Evolutionary conservation across 2,888 invertebrate species (phyloP).

Genomic region (Rotaria macrura): DNA sequence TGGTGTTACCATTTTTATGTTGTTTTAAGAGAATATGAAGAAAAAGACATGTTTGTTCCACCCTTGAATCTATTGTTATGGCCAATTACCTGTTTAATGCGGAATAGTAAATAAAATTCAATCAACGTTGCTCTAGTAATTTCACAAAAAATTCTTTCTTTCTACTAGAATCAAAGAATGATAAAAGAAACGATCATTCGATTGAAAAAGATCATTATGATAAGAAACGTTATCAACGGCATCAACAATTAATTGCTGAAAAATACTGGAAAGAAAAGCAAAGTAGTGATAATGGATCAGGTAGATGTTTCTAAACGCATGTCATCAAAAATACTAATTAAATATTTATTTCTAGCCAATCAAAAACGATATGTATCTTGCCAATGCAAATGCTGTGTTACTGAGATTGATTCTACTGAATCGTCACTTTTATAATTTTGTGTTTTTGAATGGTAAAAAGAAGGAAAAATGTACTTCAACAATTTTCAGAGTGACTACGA

Average conservation of each 20-base stretch:
- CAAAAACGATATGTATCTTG: not conserved
- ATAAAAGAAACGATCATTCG: not conserved
- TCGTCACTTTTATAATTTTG: not conserved
- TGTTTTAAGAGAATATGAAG: not conserved
- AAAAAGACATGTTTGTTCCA: not conserved
- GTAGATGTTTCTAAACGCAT: too few species aligned
- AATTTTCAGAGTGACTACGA: too few species aligned
- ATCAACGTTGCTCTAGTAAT: too few species aligned
- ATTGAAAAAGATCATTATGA: not conserved
- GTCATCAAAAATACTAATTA: too few species aligned
- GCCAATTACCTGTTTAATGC: not conserved
- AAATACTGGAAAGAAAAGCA: not conserved
- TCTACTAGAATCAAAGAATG: not conserved
- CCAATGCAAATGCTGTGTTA: not conserved
- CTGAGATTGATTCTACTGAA: not conserved
- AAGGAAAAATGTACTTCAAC: too few species aligned
- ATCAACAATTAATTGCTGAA: not conserved
- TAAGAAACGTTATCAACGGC: not conserved
- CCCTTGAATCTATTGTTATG: slow-evolving; percentile 1
- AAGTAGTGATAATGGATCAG: not conserved
- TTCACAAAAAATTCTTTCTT: not conserved
- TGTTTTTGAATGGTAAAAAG: not conserved
- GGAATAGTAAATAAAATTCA: not conserved
- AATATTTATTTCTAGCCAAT: too few species aligned
- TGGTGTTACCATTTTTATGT: slow-evolving; percentile 30